Conservation (phyloP, 2,888 invertebrate species). For the Chorisops tibialis region DNA sequence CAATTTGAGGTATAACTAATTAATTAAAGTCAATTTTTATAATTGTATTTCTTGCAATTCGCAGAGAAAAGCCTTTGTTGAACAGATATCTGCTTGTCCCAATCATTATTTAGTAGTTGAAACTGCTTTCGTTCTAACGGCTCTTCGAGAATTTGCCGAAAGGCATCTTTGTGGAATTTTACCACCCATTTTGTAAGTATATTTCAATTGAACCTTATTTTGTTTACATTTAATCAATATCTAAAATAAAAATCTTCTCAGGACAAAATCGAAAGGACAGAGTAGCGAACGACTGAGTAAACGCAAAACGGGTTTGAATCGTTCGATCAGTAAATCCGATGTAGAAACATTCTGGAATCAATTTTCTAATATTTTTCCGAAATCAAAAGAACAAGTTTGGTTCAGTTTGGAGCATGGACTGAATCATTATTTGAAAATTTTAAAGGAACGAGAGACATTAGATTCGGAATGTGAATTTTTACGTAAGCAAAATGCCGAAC, state of each 20-base stretch:
- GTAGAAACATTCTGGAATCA: slow-evolving; percentile 66
- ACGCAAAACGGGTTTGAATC: not conserved
- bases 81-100: slow-evolving; percentile 35
- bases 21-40: not conserved
- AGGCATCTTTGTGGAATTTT: slow-evolving; percentile 48
- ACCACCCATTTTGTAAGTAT: not conserved
- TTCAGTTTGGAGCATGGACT: slow-evolving; percentile 50
- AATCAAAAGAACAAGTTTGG: slow-evolving; percentile 67
- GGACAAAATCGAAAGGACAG: not conserved
- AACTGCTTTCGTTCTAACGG: slow-evolving; percentile 63
- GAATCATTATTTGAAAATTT: slow-evolving; percentile 47
- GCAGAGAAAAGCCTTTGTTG: not conserved
- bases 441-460: slow-evolving; percentile 61
- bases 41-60: not conserved
- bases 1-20: slow-evolving; percentile 5
- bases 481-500: slow-evolving; percentile 65
- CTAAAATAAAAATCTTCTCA: too few relatives aligned
- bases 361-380: slow-evolving; percentile 60
- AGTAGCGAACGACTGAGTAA: not conserved
- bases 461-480: slow-evolving; percentile 64
- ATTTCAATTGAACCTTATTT: not conserved
- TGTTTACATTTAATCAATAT: not conserved
- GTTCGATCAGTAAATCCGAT: slow-evolving; percentile 44
- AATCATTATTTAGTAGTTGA: slow-evolving; percentile 67
- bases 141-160: slow-evolving; percentile 62